phyloP scores from a whole-genome alignment of 2,797 vertebrate species.

The Agapornis canus region DNA sequence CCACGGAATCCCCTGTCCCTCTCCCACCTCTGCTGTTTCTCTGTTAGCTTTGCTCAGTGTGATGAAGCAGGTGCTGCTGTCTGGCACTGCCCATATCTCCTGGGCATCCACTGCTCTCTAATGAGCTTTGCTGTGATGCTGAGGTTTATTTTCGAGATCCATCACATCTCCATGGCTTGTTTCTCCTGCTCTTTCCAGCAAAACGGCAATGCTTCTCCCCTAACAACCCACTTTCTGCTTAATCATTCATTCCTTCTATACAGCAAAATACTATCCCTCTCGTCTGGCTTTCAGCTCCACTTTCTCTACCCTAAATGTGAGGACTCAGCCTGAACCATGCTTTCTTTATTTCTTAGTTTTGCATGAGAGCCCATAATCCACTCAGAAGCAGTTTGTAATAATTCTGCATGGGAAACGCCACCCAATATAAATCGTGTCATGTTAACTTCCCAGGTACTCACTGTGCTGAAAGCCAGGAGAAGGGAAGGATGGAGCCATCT shows the following conservation, averaged over 20 bases:
- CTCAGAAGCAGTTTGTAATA: neutral
- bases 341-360: constrained; percentile 2
- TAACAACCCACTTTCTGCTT: neutral
- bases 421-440: neutral
- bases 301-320: neutral
- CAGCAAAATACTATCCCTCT: rapidly evolving
- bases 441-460: neutral
- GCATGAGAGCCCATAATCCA: neutral
- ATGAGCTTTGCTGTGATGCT: neutral
- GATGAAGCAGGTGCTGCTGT: neutral
- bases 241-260: neutral
- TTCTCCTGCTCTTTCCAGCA: neutral
- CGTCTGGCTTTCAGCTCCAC: neutral
- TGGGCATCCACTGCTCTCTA: neutral
- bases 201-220: neutral
- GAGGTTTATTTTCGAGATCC: neutral
- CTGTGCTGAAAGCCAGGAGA: neutral
- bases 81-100: neutral
- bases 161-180: neutral
- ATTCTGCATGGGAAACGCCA: neutral
- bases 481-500: neutral
- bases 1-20: rapidly evolving
- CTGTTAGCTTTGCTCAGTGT: rapidly evolving
- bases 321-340: neutral
- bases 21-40: neutral